These are phyloP conservation scores for Acrossocheilus wenchowensis DNA, from an alignment of 2,797 vertebrate species.

Conservation along the genomic window DNA sequence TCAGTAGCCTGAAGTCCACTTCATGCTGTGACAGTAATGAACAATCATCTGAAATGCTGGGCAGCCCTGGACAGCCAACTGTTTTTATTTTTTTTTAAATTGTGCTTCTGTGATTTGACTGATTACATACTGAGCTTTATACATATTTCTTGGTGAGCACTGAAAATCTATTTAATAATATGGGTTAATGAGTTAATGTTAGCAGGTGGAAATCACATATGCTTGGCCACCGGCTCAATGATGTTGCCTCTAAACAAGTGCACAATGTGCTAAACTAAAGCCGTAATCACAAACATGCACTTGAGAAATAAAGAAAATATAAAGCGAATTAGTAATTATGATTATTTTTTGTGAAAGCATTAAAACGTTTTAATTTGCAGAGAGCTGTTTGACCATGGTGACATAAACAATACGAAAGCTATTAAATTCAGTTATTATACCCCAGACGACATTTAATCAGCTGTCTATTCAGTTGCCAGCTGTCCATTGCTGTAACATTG, in stretches of 20 bases:
- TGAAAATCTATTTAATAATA: background rate
- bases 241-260: background rate
- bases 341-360: background rate
- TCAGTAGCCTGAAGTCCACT: background rate
- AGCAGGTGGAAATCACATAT: background rate
- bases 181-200: background rate
- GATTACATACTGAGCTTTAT: background rate
- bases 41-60: background rate
- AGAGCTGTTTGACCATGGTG: background rate
- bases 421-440: conserved; percentile 8
- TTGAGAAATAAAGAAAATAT: background rate
- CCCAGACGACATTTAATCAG: background rate
- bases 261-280: background rate
- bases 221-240: background rate
- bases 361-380: background rate
- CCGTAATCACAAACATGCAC: background rate
- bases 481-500: background rate
- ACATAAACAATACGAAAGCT: background rate
- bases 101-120: background rate
- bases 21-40: conserved; percentile 10
- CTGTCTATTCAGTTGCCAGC: background rate
- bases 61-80: too few relatives aligned
- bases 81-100: background rate
- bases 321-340: background rate
- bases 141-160: background rate